Evolutionary conservation across 1,140 invertebrate species (phyloP).

Genomic region (Heliconius congener): DNA sequence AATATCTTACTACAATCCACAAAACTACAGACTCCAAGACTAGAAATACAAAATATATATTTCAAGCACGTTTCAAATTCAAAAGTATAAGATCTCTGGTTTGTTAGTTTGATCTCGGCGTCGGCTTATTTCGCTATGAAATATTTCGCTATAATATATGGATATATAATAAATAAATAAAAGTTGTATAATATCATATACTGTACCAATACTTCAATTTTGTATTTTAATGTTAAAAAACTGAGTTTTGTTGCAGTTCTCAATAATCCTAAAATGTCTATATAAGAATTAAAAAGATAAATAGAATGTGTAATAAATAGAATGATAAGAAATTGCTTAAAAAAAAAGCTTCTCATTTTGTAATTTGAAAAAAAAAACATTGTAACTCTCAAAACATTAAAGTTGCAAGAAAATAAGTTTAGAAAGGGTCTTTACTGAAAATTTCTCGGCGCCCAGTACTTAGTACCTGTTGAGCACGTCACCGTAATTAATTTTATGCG

Average conservation of each 20-base stretch:
- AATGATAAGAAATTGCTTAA: too few species aligned
- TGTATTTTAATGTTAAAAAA: background rate
- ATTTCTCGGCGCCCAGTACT: slow-evolving; percentile 21
- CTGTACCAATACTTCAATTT: background rate
- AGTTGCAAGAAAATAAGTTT: background rate
- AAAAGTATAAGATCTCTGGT: background rate
- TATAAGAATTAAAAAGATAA: too few species aligned
- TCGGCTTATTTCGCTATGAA: background rate
- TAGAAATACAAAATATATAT: background rate
- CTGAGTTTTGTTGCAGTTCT: too few species aligned
- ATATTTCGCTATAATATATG: background rate
- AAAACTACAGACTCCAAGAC: background rate
- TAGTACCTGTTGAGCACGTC: slow-evolving; percentile 34
- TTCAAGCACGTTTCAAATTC: slow-evolving; percentile 6
- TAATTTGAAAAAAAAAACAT: too few species aligned
- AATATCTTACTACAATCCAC: background rate
- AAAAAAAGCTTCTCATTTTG: too few species aligned
- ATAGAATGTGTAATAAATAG: too few species aligned
- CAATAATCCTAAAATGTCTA: too few species aligned
- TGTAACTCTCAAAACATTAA: too few species aligned
- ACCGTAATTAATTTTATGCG: slow-evolving; percentile 27
- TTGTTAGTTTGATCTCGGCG: background rate
- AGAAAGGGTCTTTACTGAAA: background rate
- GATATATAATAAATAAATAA: background rate
- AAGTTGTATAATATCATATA: background rate